A percentile compares a stretch with the other conserved stretches of the same genome.
Conservation (phyloP, 2,113 vertebrate genomes). For the Otus sunia region DNA sequence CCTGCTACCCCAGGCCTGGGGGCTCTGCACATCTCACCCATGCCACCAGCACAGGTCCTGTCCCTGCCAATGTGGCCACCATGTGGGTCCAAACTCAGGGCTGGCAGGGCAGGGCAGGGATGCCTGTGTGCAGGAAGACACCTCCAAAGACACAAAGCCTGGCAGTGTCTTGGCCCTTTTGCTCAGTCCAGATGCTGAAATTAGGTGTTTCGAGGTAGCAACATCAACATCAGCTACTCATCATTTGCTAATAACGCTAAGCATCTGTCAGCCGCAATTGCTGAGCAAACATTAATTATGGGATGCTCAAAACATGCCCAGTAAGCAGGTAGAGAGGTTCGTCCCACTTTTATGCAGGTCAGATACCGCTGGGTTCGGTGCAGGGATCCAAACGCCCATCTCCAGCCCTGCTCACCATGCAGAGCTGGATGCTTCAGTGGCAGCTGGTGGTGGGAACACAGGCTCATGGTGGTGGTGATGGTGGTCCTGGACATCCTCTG, state of each 20-base stretch:
- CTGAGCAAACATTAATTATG: constrained; percentile 38
- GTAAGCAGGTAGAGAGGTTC: neutral
- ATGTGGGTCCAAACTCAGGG: accelerated
- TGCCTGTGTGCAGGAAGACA: neutral
- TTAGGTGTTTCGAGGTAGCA: neutral
- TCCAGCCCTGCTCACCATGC: neutral
- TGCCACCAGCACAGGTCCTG: neutral
- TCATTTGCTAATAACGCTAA: neutral
- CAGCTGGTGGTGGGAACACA: neutral
- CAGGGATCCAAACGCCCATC: accelerated
- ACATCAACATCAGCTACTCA: constrained; percentile 22
- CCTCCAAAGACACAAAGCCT: neutral
- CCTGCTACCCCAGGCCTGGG: neutral
- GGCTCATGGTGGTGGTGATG: accelerated
- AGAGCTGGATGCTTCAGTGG: accelerated
- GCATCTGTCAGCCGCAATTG: neutral
- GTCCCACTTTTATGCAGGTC: neutral
- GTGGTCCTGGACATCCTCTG: neutral
- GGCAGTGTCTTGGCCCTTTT: neutral
- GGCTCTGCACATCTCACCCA: neutral
- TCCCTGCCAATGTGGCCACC: accelerated
- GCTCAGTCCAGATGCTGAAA: constrained; percentile 30
- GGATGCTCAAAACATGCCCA: neutral
- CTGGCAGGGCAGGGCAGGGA: neutral
- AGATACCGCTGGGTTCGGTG: accelerated